Evolutionary conservation across 2,113 vertebrate species (phyloP), one percentile per base, ranked within the genome.

Genomic region (Cebus imitator): DNA sequence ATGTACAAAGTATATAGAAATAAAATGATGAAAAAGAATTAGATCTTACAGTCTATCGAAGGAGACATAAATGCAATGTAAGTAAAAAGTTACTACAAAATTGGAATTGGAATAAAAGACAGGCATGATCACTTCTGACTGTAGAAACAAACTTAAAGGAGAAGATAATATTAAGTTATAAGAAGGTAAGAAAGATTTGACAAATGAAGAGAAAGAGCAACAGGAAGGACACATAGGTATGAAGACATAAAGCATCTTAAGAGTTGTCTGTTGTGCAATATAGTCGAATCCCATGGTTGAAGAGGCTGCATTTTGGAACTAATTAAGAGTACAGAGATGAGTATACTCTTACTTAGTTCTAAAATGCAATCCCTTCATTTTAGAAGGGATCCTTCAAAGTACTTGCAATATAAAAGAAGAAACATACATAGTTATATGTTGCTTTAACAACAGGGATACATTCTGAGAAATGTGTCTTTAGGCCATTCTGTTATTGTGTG

Each of bases 301-400:
- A 92, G 32, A 3, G n/a, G 76, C 23, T 76, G n/a, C 79, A 35
- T 91, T 90, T 93, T 83, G 76, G 75, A 96, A 58, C 37, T 10
- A 85, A 92, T 14, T 32, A 89, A 70, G 17, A 82, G 40, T 92
- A 97, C 0, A 94, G 25, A 95, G n/a, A 79, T 94, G 17, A 90
- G 43, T 87, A 52, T 52, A 52, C 52, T 52, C 52, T 16, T 52
- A 52, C 52, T 52, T 52, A 52, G 14, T 52, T 52, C 14, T 17
- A 52, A 52, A 52, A 52, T 52, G 50, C 4, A 52, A 16, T 17
- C 52, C 52, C 52, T 52, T 52, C 52, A 52, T 17, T 52, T 17
- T 52, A 93, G 70, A 96, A 94, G 64, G 75, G 8, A 92, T 84
- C 70, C 35, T 93, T 91, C 57, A 80, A 94, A 95, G n/a, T 82